Base-by-base conservation (phyloP, 2,888 invertebrate species). In the Torymus aiolomorphi region DNA sequence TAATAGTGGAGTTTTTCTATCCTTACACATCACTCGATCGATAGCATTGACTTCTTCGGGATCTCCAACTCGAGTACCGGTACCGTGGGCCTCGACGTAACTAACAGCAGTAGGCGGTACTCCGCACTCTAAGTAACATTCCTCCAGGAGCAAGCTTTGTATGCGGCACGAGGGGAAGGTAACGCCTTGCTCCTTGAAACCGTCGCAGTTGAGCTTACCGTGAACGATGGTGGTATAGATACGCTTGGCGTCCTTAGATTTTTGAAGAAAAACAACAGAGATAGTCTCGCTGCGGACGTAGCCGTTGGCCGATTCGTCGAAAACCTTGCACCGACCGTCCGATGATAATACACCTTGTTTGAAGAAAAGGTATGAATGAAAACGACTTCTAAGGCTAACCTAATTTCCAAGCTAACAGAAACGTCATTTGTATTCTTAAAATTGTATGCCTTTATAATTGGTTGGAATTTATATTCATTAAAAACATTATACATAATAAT, bases 21-120 rank as follows among this genome's bases (percentile, higher is more conserved):
- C 31, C 5, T 31, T 3, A 4, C 31, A 31, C 31, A 31, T 31
- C 31, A 96, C 93, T 84, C 94, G 94, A 78, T 95, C 95, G 73
- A 98, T 94, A 0, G 96, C 95, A 83, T 94, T 92, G 80, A 96
- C 92, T 90, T 98, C 98, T 88, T 97, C 96, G 0, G 97, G 97
- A 91, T 98, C 98, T 20, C 98, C 97, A 2, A 96, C 95, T 82
- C 91, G 91, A 0, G 95, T 95, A 82, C 95, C 95, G 80, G 95
- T 95, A 82, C 95, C 95, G 84, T 93, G 94, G 24, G 94, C 93
- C 87, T 95, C 95, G 14, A 95, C 91, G 86, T 93, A 95, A 61
- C 91, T 90, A 0, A 95, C 92, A 0, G 87, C 84, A 52, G 87
- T 84, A 3, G 95, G 94, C 73, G 92, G 89, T 10, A 95, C 86